Evolutionary conservation across 2,797 vertebrate species (phyloP).

Genomic region (Vireo griseus): DNA sequence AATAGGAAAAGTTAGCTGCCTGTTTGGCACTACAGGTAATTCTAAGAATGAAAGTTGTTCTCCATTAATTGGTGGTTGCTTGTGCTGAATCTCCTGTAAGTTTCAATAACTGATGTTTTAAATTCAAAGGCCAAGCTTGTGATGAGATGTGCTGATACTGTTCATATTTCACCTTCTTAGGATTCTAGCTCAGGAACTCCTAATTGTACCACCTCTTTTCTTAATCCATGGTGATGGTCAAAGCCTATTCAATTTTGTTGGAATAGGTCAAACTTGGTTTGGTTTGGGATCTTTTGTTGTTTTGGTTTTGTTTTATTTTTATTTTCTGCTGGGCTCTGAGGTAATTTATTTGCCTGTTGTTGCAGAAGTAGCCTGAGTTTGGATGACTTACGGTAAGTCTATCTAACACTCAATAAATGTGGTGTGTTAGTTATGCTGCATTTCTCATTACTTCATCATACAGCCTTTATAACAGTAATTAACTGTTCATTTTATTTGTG

Average conservation of each 20-base stretch:
- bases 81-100: neutral
- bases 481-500: neutral
- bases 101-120: neutral
- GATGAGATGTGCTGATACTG: neutral
- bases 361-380: conserved; percentile 94
- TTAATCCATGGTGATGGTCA: neutral
- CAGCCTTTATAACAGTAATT: conserved; percentile 13
- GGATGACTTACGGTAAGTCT: conserved; percentile 91
- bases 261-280: neutral
- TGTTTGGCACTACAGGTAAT: neutral
- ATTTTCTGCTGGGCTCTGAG: conserved; percentile 45
- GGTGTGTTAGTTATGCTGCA: conserved; percentile 15
- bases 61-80: neutral
- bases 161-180: neutral
- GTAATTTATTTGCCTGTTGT: conserved; percentile 89
- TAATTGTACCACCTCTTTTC: neutral
- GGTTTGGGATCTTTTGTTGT: neutral
- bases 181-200: neutral
- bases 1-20: neutral
- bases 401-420: conserved; percentile 68
- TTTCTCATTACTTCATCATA: neutral
- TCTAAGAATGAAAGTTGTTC: neutral
- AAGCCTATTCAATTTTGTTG: conserved; percentile 9
- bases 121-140: neutral
- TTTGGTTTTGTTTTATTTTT: neutral